Base-by-base conservation (phyloP, 2,113 vertebrate genomes). In the Melanotaenia duboulayi region DNA sequence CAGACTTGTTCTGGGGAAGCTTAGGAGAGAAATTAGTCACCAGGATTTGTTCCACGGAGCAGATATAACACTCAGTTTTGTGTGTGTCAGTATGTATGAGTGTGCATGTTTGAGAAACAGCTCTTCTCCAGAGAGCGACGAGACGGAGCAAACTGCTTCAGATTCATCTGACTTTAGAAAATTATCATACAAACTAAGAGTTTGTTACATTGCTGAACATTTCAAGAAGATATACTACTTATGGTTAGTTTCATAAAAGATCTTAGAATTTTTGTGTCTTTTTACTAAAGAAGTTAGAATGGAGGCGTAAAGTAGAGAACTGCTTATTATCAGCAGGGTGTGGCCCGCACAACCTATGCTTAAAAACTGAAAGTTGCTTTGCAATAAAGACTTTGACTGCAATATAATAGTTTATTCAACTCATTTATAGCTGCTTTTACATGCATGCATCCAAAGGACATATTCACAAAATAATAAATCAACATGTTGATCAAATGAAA, bases 291-390 rank as follows among this genome's bases (percentile, higher is more conserved):
- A 42, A 42, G 40, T 42, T 4, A 51, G n/a, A n/a, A n/a, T 52
- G 35, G 40, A 62, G 32, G 8, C 42, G 42, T 7, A 48, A 52
- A 48, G 14, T 17, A 51, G 20, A 2, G 48, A 35, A 6, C 4
- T 71, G 65, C 52, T 57, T 51, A 48, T 61, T 19, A 71, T 63
- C 32, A 16, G 25, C 25, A 63, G 9, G 42, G 24, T 62, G 56
- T 32, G 25, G 42, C 48, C 42, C 28, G 44, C 16, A 50, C 35
- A 28, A 12, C 32, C 55, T 23, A 3, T 58, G 37, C 59, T 60
- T 67, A 48, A 35, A 25, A 63, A 73, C 9, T 2, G 40, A 52
- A 25, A 69, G 44, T 57, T 46, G n/a, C 28, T 14, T 11, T 52
- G 17, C 23, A 44, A 20, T 22, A 14, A 23, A 51, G 19, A 37